A percentile compares a stretch with the other conserved stretches of the same genome.
Conservation (phyloP, 2,888 invertebrate species). For the Hemithea aestivaria region DNA sequence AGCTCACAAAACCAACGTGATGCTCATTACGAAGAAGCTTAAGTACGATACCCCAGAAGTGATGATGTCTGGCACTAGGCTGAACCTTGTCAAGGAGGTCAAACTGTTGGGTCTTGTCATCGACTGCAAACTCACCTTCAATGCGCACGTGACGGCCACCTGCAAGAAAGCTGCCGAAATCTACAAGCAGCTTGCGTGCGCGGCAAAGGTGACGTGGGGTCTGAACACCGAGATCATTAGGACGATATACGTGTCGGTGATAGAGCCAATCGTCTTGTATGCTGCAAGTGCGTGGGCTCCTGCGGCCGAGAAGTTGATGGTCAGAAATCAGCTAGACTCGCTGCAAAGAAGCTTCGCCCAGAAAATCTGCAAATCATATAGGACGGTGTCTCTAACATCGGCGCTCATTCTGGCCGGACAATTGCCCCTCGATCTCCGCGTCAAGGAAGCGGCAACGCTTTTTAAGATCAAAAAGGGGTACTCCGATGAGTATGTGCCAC, state of each 20-base stretch:
- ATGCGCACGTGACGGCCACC: constrained; percentile 2
- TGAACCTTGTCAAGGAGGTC: neutral
- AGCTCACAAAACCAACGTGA: neutral
- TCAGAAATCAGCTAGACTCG: neutral
- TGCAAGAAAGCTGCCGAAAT: constrained; percentile 1
- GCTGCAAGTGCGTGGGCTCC: constrained; percentile 3
- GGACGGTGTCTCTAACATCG: too few relatives aligned
- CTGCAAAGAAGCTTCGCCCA: neutral
- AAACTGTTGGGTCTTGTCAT: constrained; percentile 7
- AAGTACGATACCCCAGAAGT: neutral
- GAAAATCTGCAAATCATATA: too few relatives aligned
- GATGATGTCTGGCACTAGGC: constrained; percentile 2
- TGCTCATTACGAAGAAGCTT: neutral
- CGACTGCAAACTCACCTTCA: constrained; percentile 12
- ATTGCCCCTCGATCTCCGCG: too few relatives aligned
- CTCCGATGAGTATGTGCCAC: too few relatives aligned
- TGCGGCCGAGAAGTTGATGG: neutral
- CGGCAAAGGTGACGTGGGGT: constrained; percentile 3
- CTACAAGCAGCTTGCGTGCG: neutral
- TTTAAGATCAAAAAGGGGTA: too few relatives aligned
- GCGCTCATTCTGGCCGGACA: too few relatives aligned
- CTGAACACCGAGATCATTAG: constrained; percentile 1
- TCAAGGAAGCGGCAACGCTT: too few relatives aligned
- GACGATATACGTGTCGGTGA: constrained; percentile 3
- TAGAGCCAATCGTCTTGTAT: constrained; percentile 5